phyloP scores from a whole-genome alignment of 2,797 vertebrate species.

The Cossypha heuglini region DNA sequence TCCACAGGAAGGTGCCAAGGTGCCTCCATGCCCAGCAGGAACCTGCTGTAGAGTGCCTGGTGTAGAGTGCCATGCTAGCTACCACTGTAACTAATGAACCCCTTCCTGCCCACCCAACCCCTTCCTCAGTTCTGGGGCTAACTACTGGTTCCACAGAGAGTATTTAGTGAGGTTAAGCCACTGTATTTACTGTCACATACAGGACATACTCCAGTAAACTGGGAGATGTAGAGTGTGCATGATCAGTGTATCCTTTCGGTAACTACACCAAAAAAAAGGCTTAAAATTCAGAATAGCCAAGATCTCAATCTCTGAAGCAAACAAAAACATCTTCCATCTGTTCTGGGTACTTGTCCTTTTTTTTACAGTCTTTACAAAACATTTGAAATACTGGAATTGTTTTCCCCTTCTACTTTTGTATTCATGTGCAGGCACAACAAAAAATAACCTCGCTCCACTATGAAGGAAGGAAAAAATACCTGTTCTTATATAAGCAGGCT shows the following conservation, averaged over 20 bases:
- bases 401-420: neutral
- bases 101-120: neutral
- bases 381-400: neutral
- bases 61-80: neutral
- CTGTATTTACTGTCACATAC: neutral
- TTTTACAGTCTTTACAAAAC: neutral
- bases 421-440: neutral
- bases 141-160: neutral
- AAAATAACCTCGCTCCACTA: neutral
- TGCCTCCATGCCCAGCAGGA: neutral
- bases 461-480: neutral
- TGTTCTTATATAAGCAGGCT: neutral
- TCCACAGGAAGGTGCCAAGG: neutral
- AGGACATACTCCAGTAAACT: neutral
- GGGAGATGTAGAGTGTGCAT: neutral
- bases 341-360: neutral
- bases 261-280: neutral
- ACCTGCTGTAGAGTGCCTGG: rapidly evolving
- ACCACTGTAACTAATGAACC: neutral
- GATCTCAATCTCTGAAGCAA: neutral
- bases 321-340: neutral
- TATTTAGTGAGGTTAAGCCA: neutral
- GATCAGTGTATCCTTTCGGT: neutral
- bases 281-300: neutral
- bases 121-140: neutral